Percentiles rank a stretch among this genome's conserved stretches.
Conservation (phyloP, 2,888 invertebrate species). For the Heliconius aoede region DNA sequence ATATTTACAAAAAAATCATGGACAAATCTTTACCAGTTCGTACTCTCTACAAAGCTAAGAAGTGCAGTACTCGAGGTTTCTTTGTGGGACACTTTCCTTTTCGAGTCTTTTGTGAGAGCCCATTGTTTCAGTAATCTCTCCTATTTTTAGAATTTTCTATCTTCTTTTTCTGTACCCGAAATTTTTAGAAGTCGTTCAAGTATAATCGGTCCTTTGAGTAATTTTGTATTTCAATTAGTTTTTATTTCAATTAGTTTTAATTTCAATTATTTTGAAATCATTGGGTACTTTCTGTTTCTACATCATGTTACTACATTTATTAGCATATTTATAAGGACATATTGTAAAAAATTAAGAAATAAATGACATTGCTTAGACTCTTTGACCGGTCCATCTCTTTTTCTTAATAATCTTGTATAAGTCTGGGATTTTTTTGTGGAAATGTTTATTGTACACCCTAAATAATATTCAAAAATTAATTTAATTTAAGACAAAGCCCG, state of each 20-base stretch:
- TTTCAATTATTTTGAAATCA: background rate
- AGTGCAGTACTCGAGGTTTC: slow-evolving; percentile 41
- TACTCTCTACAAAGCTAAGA: slow-evolving; percentile 37
- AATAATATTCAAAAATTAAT: too few species aligned
- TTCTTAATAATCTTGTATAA: too few species aligned
- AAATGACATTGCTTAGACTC: too few species aligned
- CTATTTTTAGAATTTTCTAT: slow-evolving; percentile 40
- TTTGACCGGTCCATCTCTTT: too few species aligned
- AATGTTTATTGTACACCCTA: too few species aligned
- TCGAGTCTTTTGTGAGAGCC: slow-evolving; percentile 41
- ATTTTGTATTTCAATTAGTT: background rate
- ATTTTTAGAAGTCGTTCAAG: slow-evolving; percentile 9
- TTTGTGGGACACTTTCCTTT: slow-evolving; percentile 44
- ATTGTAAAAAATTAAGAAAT: background rate
- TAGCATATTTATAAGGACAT: background rate
- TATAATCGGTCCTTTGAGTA: background rate
- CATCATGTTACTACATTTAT: background rate
- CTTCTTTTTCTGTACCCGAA: slow-evolving; percentile 11
- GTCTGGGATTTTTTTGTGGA: too few species aligned
- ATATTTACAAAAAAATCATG: slow-evolving; percentile 8
- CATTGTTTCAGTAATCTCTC: slow-evolving; percentile 45
- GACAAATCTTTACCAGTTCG: slow-evolving; percentile 32
- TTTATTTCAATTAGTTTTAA: background rate
- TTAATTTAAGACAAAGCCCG: too few species aligned
- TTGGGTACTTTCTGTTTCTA: background rate